Evolutionary conservation across 2,113 vertebrate genomes (phyloP).

Genomic region (Hippopotamus amphibius): DNA sequence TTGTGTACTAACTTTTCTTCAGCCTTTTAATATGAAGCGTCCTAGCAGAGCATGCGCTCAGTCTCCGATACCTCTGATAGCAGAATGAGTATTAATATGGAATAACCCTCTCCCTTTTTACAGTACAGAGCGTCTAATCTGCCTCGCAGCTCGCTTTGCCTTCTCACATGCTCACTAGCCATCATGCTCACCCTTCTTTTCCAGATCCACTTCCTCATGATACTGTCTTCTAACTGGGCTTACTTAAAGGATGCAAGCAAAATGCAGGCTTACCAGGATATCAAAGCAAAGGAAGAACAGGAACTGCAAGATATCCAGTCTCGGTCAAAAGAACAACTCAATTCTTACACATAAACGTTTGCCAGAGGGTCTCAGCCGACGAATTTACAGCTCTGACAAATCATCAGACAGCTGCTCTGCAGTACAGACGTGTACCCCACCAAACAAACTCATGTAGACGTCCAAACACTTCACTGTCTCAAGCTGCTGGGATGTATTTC

Average conservation of each 20-base stretch:
- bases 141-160: conserved; percentile 95
- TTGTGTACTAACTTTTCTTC: conserved; percentile 86
- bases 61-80: conserved; percentile 77
- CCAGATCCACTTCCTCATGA: conserved; percentile 99
- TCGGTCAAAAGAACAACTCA: conserved; percentile 99
- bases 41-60: conserved; percentile 84
- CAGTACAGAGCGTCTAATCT: conserved; percentile 87
- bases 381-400: conserved; percentile 90
- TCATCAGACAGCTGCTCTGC: conserved; percentile 90
- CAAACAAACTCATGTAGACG: conserved; percentile 92
- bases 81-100: conserved; percentile 83
- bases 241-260: conserved; percentile 99
- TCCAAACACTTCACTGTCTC: conserved; percentile 88
- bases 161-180: conserved; percentile 97
- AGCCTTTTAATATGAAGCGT: conserved; percentile 81
- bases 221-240: conserved; percentile 99
- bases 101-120: conserved; percentile 83
- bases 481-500: conserved; percentile 88
- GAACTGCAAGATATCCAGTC: conserved; percentile 99
- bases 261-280: conserved; percentile 99
- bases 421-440: conserved; percentile 91
- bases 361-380: conserved; percentile 88
- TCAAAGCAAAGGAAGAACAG: conserved; percentile 99
- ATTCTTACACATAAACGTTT: conserved; percentile 97
- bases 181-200: conserved; percentile 99